phyloP scores from a whole-genome alignment of 2,113 vertebrate species.

The Phoxinus phoxinus region DNA sequence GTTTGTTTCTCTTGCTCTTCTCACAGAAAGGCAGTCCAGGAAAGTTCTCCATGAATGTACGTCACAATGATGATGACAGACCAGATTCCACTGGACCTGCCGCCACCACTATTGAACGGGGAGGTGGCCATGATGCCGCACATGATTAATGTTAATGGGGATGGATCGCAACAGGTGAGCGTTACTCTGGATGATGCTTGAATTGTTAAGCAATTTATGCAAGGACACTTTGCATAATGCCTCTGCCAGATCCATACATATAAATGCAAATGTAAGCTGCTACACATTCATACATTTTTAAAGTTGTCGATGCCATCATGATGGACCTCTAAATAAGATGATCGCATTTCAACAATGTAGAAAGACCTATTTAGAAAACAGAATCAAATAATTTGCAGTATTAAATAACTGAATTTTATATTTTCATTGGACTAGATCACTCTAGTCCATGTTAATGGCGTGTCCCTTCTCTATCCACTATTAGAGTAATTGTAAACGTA shows the following conservation, averaged over 20 bases:
- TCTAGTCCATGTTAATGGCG: too few relatives aligned
- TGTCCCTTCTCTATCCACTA: too few relatives aligned
- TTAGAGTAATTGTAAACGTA: too few relatives aligned
- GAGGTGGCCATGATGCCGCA: slow-evolving; percentile 95
- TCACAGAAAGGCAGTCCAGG: slow-evolving; percentile 86
- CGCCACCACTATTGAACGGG: slow-evolving; percentile 92
- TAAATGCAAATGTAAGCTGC: not conserved
- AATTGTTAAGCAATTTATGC: not conserved
- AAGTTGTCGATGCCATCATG: not conserved
- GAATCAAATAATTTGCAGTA: too few relatives aligned
- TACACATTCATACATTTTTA: not conserved
- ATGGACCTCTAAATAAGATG: not conserved
- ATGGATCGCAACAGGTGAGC: slow-evolving; percentile 93
- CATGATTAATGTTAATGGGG: slow-evolving; percentile 94
- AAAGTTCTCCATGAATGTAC: slow-evolving; percentile 99
- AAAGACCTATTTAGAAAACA: not conserved
- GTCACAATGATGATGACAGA: slow-evolving; percentile 99
- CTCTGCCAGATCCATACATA: not conserved
- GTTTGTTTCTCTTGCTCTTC: slow-evolving; percentile 58
- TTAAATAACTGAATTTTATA: not conserved
- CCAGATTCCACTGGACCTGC: slow-evolving; percentile 98
- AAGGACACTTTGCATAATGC: not conserved
- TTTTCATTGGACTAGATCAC: not conserved
- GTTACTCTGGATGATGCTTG: not conserved
- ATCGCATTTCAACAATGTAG: not conserved